Evolutionary conservation across 1,140 invertebrate genomes (phyloP).

Genomic region (Drosophila pachea): DNA sequence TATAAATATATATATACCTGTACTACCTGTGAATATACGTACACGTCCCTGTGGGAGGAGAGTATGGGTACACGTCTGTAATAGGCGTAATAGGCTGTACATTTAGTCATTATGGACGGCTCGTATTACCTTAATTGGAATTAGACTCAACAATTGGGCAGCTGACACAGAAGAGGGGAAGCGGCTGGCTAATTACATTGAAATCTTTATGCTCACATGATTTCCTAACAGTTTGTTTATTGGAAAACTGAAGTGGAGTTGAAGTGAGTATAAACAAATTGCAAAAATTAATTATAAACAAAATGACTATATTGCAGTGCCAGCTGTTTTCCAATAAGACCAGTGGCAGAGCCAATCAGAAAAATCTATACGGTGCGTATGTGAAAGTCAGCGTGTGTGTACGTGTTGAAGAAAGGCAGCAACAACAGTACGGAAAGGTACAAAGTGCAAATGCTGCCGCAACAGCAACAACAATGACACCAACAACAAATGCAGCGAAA

Average conservation of each 20-base stretch:
- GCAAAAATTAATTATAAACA: constrained; percentile 45
- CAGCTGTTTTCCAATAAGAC: constrained; percentile 50
- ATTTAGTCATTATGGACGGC: constrained; percentile 22
- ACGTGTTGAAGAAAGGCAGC: constrained; percentile 29
- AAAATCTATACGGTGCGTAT: constrained; percentile 48
- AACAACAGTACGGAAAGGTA: constrained; percentile 53
- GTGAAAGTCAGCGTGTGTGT: background rate
- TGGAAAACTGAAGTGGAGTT: constrained; percentile 13
- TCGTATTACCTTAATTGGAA: constrained; percentile 38
- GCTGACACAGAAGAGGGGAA: background rate
- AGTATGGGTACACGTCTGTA: too few relatives aligned
- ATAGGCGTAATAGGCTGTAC: constrained; percentile 17
- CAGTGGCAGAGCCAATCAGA: constrained; percentile 16
- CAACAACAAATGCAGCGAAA: constrained; percentile 40
- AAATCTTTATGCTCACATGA: constrained; percentile 19
- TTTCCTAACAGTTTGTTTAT: background rate
- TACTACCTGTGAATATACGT: too few relatives aligned
- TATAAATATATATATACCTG: background rate
- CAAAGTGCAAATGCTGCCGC: constrained; percentile 59
- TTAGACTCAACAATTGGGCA: background rate
- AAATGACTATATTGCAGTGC: constrained; percentile 56
- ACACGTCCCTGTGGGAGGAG: background rate
- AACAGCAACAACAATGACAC: constrained; percentile 21
- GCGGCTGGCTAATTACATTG: constrained; percentile 3
- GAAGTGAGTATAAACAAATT: constrained; percentile 29